phyloP scores from a whole-genome alignment of 1,140 invertebrate genomes.

The Drosophila tristis region DNA sequence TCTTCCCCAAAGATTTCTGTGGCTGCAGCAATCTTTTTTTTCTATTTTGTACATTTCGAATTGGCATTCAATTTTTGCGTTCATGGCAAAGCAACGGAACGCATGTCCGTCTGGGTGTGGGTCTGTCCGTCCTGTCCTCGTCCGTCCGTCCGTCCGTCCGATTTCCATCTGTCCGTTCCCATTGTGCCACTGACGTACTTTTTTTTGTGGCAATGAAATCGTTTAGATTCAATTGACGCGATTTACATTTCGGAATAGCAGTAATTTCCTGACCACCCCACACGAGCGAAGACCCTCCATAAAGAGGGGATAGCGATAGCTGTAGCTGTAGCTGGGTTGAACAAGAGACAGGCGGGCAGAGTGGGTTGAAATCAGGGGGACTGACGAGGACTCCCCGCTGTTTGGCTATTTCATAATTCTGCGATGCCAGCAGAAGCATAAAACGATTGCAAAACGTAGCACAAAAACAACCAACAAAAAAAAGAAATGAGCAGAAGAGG shows the following conservation, averaged over 20 bases:
- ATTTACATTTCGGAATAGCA: slow-evolving; percentile 80
- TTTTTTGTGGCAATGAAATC: slow-evolving; percentile 73
- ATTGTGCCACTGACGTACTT: slow-evolving; percentile 50
- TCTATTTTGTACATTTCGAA: slow-evolving; percentile 38
- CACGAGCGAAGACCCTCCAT: slow-evolving; percentile 3
- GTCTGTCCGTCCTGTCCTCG: slow-evolving; percentile 13
- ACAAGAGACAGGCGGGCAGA: slow-evolving; percentile 7
- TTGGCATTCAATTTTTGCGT: slow-evolving; percentile 42
- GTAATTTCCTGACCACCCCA: slow-evolving; percentile 76
- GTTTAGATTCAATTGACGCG: slow-evolving; percentile 79
- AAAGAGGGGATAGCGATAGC: slow-evolving; percentile 16
- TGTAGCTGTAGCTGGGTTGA: neutral
- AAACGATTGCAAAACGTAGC: slow-evolving; percentile 31
- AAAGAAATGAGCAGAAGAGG: slow-evolving; percentile 19
- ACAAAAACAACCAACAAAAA: slow-evolving; percentile 4
- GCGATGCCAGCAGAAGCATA: slow-evolving; percentile 17
- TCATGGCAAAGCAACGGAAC: slow-evolving; percentile 9
- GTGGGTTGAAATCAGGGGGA: too few species aligned
- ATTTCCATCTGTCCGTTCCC: too few species aligned
- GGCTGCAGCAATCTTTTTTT: slow-evolving; percentile 28
- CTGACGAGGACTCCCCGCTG: slow-evolving; percentile 35
- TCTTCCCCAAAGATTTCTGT: slow-evolving; percentile 15
- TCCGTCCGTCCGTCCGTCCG: neutral
- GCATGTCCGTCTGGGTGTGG: slow-evolving; percentile 17
- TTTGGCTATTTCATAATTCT: slow-evolving; percentile 73